Evolutionary conservation across 2,113 vertebrate genomes (phyloP).

Genomic region (Ceyx melanurus): DNA sequence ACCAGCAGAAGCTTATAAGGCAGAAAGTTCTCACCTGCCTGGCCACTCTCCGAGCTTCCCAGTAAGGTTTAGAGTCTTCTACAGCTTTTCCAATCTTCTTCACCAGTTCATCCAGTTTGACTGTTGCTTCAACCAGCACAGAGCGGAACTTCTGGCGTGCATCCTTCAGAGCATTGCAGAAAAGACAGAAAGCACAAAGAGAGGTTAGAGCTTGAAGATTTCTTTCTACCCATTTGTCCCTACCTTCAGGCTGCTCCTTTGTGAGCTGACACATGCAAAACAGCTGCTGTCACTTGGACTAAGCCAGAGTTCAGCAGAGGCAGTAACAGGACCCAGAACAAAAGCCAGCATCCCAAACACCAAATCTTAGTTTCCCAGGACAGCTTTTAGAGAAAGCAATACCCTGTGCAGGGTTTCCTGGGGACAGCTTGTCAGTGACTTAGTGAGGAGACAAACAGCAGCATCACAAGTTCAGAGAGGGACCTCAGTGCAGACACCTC

Average conservation of each 20-base stretch:
- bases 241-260: neutral
- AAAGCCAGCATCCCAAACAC: neutral
- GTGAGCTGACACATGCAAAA: neutral
- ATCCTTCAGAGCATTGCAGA: conserved; percentile 75
- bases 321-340: neutral
- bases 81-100: conserved; percentile 96
- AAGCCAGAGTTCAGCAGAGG: neutral
- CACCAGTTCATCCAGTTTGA: conserved; percentile 91
- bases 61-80: conserved; percentile 97
- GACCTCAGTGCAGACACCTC: neutral
- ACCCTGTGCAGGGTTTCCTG: neutral
- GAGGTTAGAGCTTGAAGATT: neutral
- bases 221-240: neutral
- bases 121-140: conserved; percentile 89
- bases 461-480: neutral
- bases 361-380: neutral
- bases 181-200: neutral
- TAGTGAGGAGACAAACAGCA: neutral
- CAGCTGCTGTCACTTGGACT: neutral
- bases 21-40: conserved; percentile 83
- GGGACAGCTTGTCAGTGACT: neutral
- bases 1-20: neutral
- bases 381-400: neutral
- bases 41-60: conserved; percentile 92
- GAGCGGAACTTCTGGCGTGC: conserved; percentile 93